Conservation (phyloP, 2,888 invertebrate genomes). For the Drosophila meridiana region DNA sequence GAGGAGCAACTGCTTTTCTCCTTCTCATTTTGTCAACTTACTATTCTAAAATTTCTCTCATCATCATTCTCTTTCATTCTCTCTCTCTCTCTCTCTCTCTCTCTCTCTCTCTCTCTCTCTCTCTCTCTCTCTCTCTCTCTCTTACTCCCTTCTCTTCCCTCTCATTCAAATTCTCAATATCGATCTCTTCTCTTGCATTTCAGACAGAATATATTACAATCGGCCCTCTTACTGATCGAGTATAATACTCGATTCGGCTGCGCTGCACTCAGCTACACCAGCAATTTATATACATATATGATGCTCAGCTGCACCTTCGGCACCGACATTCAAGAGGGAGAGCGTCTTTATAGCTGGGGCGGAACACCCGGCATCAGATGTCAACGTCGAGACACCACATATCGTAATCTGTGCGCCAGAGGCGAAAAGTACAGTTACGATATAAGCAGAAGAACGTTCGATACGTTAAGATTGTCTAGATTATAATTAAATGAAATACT, state of each 20-base stretch:
- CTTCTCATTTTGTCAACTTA: too few species aligned
- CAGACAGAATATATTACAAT: constrained; percentile 1
- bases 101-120: background rate
- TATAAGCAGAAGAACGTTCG: background rate
- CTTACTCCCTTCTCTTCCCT: too few species aligned
- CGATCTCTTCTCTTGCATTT: background rate
- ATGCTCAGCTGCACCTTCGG: constrained; percentile 42
- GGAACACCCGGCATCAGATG: constrained; percentile 17
- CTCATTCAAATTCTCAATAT: background rate
- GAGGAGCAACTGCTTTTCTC: too few species aligned
- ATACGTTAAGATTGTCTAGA: background rate
- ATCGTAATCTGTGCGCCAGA: constrained; percentile 29
- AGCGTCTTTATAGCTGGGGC: constrained; percentile 43
- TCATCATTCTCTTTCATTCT: background rate
- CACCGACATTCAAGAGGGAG: constrained; percentile 19
- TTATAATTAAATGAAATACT: background rate
- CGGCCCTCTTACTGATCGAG: constrained; percentile 41
- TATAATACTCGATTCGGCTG: constrained; percentile 46
- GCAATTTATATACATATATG: background rate
- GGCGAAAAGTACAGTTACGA: constrained; percentile 22
- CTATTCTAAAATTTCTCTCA: too few species aligned
- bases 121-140: background rate
- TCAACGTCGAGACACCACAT: constrained; percentile 15
- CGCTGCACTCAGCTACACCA: constrained; percentile 10
- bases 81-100: background rate